A percentile compares a stretch with the other conserved stretches of the same genome.
These are phyloP conservation scores for Verasper variegatus DNA, from an alignment of 2,113 vertebrate genomes.

Conservation along the genomic window DNA sequence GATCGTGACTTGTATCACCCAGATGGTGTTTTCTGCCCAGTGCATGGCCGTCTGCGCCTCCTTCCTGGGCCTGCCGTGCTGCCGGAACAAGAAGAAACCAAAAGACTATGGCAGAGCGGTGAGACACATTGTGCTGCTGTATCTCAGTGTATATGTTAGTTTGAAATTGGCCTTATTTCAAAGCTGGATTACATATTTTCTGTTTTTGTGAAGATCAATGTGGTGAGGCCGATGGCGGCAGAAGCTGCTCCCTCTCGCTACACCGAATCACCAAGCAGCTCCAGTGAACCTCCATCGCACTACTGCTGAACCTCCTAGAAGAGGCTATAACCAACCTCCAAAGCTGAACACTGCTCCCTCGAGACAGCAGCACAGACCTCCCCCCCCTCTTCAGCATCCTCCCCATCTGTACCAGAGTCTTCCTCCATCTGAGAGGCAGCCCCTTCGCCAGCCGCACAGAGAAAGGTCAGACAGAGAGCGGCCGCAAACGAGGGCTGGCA, in stretches of 20 bases:
- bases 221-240: constrained; percentile 31
- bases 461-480: constrained; percentile 24
- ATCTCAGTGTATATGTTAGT: neutral
- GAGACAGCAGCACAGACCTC: neutral
- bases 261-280: neutral
- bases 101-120: constrained; percentile 45
- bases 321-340: neutral
- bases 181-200: neutral
- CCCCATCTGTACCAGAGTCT: constrained; percentile 41
- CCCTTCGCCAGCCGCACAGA: constrained; percentile 33
- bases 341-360: too few species aligned
- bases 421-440: constrained; percentile 47
- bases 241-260: constrained; percentile 10
- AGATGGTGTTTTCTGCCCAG: constrained; percentile 81
- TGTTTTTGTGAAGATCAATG: constrained; percentile 61
- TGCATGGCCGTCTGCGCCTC: constrained; percentile 77
- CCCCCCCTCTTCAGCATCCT: constrained; percentile 4
- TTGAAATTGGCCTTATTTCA: neutral
- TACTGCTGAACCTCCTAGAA: neutral
- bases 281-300: neutral
- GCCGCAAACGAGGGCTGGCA: constrained; percentile 1
- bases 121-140: constrained; percentile 28
- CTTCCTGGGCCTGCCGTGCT: constrained; percentile 79
- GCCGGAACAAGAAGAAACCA: constrained; percentile 54
- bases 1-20: constrained; percentile 81